Percentiles rank a stretch among this genome's conserved stretches.
phyloP scores from a whole-genome alignment of 2,797 vertebrate species.

The Enteromius radiatus region DNA sequence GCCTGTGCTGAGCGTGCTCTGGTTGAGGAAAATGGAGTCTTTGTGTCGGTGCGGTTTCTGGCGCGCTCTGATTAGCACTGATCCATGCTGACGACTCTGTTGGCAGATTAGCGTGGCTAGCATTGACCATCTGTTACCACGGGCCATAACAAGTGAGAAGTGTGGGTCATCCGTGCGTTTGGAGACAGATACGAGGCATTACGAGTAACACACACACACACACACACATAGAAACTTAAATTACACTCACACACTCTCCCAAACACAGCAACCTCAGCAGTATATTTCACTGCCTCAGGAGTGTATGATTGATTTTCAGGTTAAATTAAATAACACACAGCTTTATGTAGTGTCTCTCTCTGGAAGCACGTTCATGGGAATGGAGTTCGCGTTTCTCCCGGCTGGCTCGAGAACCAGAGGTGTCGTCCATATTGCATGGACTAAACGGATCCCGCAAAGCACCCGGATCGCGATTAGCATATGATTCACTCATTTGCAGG shows the following conservation, averaged over 20 bases:
- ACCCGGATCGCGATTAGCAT: constrained; percentile 41
- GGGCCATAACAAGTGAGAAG: constrained; percentile 64
- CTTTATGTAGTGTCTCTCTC: constrained; percentile 46
- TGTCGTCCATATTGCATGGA: constrained; percentile 16
- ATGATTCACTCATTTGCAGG: constrained; percentile 49
- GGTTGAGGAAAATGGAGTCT: constrained; percentile 69
- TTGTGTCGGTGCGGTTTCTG: constrained; percentile 70
- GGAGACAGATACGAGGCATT: constrained; percentile 58
- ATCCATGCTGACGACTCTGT: constrained; percentile 90
- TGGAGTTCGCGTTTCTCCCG: constrained; percentile 5
- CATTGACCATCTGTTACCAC: constrained; percentile 89
- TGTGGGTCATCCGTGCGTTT: constrained; percentile 47
- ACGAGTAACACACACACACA: constrained; percentile 8
- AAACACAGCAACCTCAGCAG: constrained; percentile 45
- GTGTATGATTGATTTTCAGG: constrained; percentile 44
- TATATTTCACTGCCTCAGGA: constrained; percentile 42
- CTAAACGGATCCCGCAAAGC: constrained; percentile 44
- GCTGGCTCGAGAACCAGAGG: neutral
- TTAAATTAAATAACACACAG: constrained; percentile 43
- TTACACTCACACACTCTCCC: constrained; percentile 27
- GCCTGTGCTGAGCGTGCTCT: constrained; percentile 20
- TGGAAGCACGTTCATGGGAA: constrained; percentile 28
- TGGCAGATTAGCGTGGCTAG: constrained; percentile 88
- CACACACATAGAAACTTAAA: constrained; percentile 18
- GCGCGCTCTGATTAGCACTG: constrained; percentile 87